Base-by-base conservation (phyloP, 2,888 invertebrate genomes). In the Pristionchus japonicus region DNA sequence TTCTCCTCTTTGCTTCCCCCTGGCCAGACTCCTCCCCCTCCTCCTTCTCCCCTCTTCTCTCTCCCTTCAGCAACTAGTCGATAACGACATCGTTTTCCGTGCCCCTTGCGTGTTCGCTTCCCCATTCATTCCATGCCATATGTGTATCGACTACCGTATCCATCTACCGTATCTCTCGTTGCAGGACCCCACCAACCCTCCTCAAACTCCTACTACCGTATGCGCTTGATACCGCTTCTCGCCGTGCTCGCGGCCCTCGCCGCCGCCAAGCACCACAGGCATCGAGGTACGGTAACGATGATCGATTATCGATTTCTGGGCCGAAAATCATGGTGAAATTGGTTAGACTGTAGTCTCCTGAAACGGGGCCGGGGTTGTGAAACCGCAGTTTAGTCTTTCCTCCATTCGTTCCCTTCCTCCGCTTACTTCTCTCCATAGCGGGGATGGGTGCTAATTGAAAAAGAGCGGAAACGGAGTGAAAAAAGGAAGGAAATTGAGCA, bases 1-100 rank as follows among this genome's bases (percentile, higher is more conserved):
- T 87, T 86, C 74, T 86, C 80, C 84, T 70, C 70, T 64, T 80
- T 86, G 80, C 88, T 47, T 74, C 82, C 61, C 37, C 74, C 70
- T 67, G 61, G 43, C 77, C 74, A 77, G 77, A 61, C 67, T 49
- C 85, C 88, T 88, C 88, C 74, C 86, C 85, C 31, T 70, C 70
- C 37, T 52, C 70, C 31, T 27, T 49, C 64, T 64, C 27, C 17
- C 34, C 70, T 49, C 49, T 31, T 49, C 74, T 74, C 20, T 17
- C 23, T 47, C 27, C 17, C 74, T 74, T 74, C 86, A 47, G 34
- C 49, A 40, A 67, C 70, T 23, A 86, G 49, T 86, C 70, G 57
- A 74, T 74, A 67, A 74, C 43, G 37, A 80, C 61, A 47, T 57
- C 87, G 31, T 31, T 80, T 88, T 89, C 80, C 40, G 20, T 47